Evolutionary conservation across 2,113 vertebrate genomes (phyloP), one percentile per base, ranked within the genome.

Genomic region (Montifringilla adamsi): DNA sequence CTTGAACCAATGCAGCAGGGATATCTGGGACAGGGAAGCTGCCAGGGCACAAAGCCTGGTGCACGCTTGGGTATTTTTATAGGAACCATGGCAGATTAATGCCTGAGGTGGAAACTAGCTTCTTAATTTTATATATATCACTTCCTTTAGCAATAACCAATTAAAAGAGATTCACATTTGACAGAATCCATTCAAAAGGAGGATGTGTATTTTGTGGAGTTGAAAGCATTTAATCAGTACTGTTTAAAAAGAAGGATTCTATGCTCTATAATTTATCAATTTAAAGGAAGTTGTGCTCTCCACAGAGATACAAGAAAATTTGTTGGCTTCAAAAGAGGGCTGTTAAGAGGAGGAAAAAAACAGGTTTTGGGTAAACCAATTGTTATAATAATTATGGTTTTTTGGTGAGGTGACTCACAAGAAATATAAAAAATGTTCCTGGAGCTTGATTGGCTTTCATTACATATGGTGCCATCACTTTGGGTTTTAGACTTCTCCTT

Each of bases 71-170:
- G 18, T 39, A 50, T 70, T 86, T 76, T 84, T 35, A 28, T 55
- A 83, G 72, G n/a, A 90, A 26, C 18, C 23, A 30, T 2, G 1
- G 47, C 43, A 91, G 22, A 53, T 44, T 84, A 86, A 85, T 15
- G 13, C 26, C 0, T 49, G 72, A 79, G n/a, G 49, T 28, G 49
- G 8, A 56, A n/a, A 49, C 28, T 60, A 23, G 14, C 35, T 60
- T 84, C 75, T 86, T 87, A 39, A 30, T 93, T 94, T 88, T 47
- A 67, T 30, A n/a, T 46, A n/a, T 10, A 35, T 47, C 72, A 64
- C 92, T 91, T 96, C 90, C 68, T 91, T 37, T 78, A 67, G 80
- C 50, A 30, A 43, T 83, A 67, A 93, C 86, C 89, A 96, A 79
- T 26, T 11, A 55, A 68, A 93, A 50, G 35, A 87, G n/a, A 67